Percentiles rank a stretch among this genome's conserved stretches.
These are phyloP conservation scores for Dynastes maya DNA, from an alignment of 2,888 invertebrate species.

Conservation along the genomic window DNA sequence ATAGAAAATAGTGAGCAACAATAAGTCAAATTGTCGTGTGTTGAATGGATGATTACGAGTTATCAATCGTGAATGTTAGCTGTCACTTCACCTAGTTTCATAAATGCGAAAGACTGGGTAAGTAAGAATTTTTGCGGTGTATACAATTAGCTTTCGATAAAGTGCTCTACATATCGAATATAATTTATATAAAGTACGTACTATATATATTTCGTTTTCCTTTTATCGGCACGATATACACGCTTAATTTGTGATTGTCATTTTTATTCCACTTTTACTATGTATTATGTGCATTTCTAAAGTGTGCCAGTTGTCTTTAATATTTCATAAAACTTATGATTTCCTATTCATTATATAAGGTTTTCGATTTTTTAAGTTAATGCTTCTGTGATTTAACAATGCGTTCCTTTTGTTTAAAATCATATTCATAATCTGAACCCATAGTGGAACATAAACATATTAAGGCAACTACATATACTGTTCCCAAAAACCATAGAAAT, in stretches of 20 bases:
- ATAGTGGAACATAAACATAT: too few species aligned
- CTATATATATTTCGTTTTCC: background rate
- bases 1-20: constrained; percentile 26
- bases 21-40: constrained; percentile 22
- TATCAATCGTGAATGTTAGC: constrained; percentile 20
- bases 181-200: background rate
- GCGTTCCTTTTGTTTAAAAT: too few species aligned
- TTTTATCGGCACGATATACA: background rate
- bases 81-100: constrained; percentile 20
- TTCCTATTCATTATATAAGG: too few species aligned
- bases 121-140: background rate
- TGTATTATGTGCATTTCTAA: too few species aligned
- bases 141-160: background rate
- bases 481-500: too few species aligned
- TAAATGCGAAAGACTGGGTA: constrained; percentile 31
- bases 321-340: too few species aligned
- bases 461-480: too few species aligned
- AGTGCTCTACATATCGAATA: background rate
- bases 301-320: too few species aligned
- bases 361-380: too few species aligned
- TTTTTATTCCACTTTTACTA: too few species aligned
- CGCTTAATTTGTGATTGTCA: background rate
- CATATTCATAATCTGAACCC: too few species aligned
- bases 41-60: constrained; percentile 25
- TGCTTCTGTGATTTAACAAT: too few species aligned